phyloP scores from a whole-genome alignment of 2,888 invertebrate species.

The Silvanus unidentatus region DNA sequence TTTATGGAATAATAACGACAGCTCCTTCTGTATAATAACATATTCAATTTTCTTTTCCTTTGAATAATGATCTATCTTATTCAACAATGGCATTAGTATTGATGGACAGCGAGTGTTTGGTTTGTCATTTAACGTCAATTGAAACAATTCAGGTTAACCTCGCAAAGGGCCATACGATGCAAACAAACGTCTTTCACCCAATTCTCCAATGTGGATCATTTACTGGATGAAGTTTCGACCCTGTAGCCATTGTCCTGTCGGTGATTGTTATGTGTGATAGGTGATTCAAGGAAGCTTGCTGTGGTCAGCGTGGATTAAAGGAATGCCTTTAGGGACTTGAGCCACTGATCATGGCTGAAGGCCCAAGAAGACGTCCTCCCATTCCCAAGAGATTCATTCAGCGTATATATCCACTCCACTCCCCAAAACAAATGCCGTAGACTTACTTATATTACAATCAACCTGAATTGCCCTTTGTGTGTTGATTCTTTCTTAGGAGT shows the following conservation, averaged over 20 bases:
- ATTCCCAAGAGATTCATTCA: not conserved
- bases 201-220: too few species aligned
- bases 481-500: too few species aligned
- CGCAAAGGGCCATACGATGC: conserved; percentile 18
- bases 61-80: conserved; percentile 29
- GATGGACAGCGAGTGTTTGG: conserved; percentile 19
- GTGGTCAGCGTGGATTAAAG: conserved; percentile 36
- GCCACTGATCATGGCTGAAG: conserved; percentile 2
- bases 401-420: too few species aligned
- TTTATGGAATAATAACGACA: conserved; percentile 7
- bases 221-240: too few species aligned
- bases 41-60: conserved; percentile 29
- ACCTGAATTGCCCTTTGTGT: too few species aligned
- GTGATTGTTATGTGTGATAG: conserved; percentile 35
- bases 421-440: too few species aligned
- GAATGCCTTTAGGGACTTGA: conserved; percentile 19
- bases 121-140: conserved; percentile 20
- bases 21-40: conserved; percentile 25
- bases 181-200: not conserved
- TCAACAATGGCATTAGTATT: conserved; percentile 13
- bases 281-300: conserved; percentile 33
- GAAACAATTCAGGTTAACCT: conserved; percentile 30
- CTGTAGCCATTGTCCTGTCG: conserved; percentile 21
- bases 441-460: too few species aligned
- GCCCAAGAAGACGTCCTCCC: not conserved